Evolutionary conservation across 2,888 invertebrate species (phyloP), one percentile per base, ranked within the genome.

Genomic region (Troides oblongomaculatus): DNA sequence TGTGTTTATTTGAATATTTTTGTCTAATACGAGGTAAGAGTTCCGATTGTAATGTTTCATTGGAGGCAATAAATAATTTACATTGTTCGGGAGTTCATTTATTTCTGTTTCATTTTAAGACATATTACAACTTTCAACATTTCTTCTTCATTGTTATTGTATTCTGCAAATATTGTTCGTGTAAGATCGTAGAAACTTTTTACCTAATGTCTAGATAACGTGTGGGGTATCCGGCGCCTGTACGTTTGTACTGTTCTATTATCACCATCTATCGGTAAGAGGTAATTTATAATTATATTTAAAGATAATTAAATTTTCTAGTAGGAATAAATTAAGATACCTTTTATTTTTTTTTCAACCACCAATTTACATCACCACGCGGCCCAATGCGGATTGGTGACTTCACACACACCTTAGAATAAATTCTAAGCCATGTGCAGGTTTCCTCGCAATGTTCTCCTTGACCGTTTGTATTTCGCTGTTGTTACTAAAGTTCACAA

Each of bases 11-110:
- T 62, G 30, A 66, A 46, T 58, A 14, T 25, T 59, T 68, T 68
- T 46, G 50, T 59, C 23, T 63, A 36, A 39, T 39, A 36, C 2
- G 21, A 10, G 36, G 12, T 46, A 53, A 59, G 30, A 67, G 30
- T 64, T 57, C 21, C 21, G 57, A 46, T 43, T 68, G 61, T 63
- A 43, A 58, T 65, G 53, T 30, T 63, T 62, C 25, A 67, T 68
- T 56, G 46, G 68, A 69, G 64, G 66, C 66, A 72, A 73, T 71
- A 76, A 81, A 84, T 82, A 78, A 86, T 84, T 79, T 72, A 77
- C 77, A 80, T 79, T 83, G 80, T 84, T 86, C 72, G 75, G 77
- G 67, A 68, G 72, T 30, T 23, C 71, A 23, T 36, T 68, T 71
- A 71, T 57, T n/a, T 79, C 78, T 68, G 70, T 43, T 53, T 50